phyloP scores from a whole-genome alignment of 2,113 vertebrate genomes.

The Anser brachyrhynchus region DNA sequence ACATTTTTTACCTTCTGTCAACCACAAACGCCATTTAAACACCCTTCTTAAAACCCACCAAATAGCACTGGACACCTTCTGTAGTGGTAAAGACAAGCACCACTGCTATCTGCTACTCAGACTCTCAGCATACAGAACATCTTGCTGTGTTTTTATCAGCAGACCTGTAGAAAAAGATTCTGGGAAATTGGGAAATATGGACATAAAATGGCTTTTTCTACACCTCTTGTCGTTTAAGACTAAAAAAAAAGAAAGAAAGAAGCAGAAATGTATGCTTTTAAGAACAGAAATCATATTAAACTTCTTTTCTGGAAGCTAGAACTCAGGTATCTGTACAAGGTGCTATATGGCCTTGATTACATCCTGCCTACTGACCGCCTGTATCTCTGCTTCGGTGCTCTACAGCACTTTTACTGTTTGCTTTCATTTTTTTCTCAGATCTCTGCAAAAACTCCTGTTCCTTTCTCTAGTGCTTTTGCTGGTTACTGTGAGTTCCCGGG shows the following conservation, averaged over 20 bases:
- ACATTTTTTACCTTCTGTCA: constrained; percentile 4
- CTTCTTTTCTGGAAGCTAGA: not conserved
- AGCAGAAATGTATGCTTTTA: not conserved
- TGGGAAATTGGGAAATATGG: not conserved
- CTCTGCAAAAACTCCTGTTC: not conserved
- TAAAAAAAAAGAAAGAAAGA: not conserved
- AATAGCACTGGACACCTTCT: not conserved
- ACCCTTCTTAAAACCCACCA: not conserved
- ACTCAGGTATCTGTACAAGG: not conserved
- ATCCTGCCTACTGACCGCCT: not conserved
- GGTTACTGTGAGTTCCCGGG: not conserved
- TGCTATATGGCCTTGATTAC: not conserved
- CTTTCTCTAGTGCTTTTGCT: not conserved
- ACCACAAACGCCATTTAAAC: not conserved
- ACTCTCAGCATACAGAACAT: not conserved
- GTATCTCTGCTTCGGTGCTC: not conserved
- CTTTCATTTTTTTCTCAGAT: not conserved
- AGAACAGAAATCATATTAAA: not conserved
- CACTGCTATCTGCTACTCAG: not conserved
- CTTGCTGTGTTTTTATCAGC: not conserved
- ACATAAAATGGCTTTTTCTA: not conserved
- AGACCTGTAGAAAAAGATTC: not conserved
- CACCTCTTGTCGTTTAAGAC: not conserved
- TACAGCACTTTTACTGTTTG: not conserved
- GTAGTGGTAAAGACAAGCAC: not conserved